Conservation (phyloP, 2,888 invertebrate genomes). For the Heliconius erato region DNA sequence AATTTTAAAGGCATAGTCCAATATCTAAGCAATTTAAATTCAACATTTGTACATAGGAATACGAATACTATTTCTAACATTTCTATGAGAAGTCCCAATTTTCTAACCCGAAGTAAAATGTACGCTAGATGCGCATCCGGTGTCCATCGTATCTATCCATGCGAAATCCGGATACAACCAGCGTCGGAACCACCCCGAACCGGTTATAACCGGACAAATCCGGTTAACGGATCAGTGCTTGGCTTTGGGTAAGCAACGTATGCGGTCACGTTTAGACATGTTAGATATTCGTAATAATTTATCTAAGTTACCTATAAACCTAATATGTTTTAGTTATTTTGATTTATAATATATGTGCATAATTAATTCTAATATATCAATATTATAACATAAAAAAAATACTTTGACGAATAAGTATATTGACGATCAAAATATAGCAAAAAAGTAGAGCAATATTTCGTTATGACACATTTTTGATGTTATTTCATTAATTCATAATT, state of each 20-base stretch:
- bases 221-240: slow-evolving; percentile 61
- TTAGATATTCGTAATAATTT: slow-evolving; percentile 48
- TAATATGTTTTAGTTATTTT: neutral
- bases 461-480: too few species aligned
- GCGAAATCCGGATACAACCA: slow-evolving; percentile 66
- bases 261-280: slow-evolving; percentile 53
- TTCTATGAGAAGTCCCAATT: slow-evolving; percentile 47
- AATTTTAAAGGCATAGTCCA: neutral
- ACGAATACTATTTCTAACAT: slow-evolving; percentile 26
- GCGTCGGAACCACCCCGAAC: slow-evolving; percentile 59
- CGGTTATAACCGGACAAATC: slow-evolving; percentile 59
- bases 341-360: neutral
- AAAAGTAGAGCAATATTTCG: too few species aligned
- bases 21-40: neutral
- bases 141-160: slow-evolving; percentile 64
- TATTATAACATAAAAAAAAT: neutral
- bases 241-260: slow-evolving; percentile 46
- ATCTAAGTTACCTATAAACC: slow-evolving; percentile 17
- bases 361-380: neutral
- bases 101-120: slow-evolving; percentile 53
- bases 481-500: too few species aligned
- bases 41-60: slow-evolving; percentile 3
- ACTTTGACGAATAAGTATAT: too few species aligned
- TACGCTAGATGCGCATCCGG: slow-evolving; percentile 60
- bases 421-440: too few species aligned